Evolutionary conservation across 1,140 invertebrate species (phyloP).

Genomic region (Plutomurus gul): DNA sequence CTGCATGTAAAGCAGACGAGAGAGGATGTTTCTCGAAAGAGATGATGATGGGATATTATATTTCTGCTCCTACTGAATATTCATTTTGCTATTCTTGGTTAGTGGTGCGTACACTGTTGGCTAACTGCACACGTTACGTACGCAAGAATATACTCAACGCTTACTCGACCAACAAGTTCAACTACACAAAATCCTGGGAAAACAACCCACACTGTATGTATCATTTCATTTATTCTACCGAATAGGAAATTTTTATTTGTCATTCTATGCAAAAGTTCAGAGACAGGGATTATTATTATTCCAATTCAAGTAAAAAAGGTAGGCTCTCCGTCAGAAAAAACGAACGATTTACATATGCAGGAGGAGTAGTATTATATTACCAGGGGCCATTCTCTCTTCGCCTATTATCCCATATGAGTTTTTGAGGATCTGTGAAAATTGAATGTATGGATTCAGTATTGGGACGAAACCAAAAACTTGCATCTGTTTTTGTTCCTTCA

Average conservation of each 20-base stretch:
- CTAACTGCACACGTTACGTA: too few species aligned
- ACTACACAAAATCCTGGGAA: not conserved
- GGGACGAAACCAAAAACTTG: constrained; percentile 17
- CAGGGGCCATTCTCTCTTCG: constrained; percentile 33
- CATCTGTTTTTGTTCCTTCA: not conserved
- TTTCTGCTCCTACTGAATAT: not conserved
- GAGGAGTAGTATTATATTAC: constrained; percentile 41
- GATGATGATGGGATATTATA: not conserved
- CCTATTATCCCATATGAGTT: constrained; percentile 45
- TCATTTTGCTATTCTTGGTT: constrained; percentile 27
- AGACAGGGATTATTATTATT: constrained; percentile 4
- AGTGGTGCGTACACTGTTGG: not conserved
- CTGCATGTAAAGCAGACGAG: not conserved
- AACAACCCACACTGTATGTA: not conserved
- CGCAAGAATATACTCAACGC: too few species aligned
- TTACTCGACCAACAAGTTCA: not conserved
- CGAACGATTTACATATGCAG: constrained; percentile 39
- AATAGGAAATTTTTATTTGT: too few species aligned
- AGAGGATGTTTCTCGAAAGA: not conserved
- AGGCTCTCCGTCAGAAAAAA: constrained; percentile 4
- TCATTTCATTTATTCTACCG: not conserved
- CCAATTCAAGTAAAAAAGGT: constrained; percentile 11
- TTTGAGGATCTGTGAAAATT: constrained; percentile 51
- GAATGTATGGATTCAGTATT: constrained; percentile 33
- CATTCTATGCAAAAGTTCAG: not conserved